Evolutionary conservation across 2,113 vertebrate species (phyloP), one percentile per base, ranked within the genome.

Genomic region (Phylloscopus trochiloides): DNA sequence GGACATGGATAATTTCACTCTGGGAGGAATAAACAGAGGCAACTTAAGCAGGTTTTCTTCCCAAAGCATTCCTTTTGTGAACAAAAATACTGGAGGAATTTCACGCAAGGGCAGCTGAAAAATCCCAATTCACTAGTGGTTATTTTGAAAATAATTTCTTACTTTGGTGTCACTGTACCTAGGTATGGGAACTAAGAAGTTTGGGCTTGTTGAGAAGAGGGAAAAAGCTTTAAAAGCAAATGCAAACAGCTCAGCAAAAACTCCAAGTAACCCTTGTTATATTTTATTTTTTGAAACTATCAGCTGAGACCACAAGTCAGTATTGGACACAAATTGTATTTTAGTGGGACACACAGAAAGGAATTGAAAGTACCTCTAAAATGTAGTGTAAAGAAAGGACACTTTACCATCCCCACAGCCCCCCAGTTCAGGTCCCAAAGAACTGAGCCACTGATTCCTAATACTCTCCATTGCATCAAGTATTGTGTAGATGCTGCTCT

Each of bases 401-500:
- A 47, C 18, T 76, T 92, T 55, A 75, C 3, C 34, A 73, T 14
- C 34, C 36, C 11, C n/a, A 22, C 21, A 36, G 7, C 5, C 32
- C 57, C 47, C 13, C 54, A 80, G 51, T 74, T 34, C 91, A 77
- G 59, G 68, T 90, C 92, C 93, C 91, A 92, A 70, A 92, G 78
- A 95, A 88, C 45, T 5, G 45, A 97, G 61, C 42, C 77, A 93
- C 59, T 29, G 84, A 92, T 88, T 96, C 70, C 61, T 96, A 88
- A 94, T 94, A 59, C 58, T 96, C 76, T 90, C 73, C 75, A 70
- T 78, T 86, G 83, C 76, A 90, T 65, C 26, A 4, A 97, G 97
- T 70, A 93, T 97, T 96, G 96, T 97, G 97, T 95, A 97, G 94
- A 92, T 97, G 95, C 96, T 97, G 97, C 97, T 97, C 97, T 97